Base-by-base conservation (phyloP, 2,113 vertebrate genomes). In the Anthoscopus minutus region DNA sequence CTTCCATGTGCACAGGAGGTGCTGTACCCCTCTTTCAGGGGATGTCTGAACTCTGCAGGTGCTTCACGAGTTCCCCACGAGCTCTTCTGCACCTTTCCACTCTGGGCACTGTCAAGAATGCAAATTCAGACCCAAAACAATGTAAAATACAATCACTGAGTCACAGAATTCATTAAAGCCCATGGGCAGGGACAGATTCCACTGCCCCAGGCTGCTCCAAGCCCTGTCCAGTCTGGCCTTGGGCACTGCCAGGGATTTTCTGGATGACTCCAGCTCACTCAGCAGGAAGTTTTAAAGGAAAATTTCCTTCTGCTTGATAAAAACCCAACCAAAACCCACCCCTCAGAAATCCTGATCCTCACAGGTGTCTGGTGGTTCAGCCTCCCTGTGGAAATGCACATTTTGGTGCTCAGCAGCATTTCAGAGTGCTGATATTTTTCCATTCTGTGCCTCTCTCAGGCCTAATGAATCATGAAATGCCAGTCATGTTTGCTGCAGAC, bases 51-150 rank as follows among this genome's bases (percentile, higher is more conserved):
- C 42, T 21, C 1, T 51, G 31, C n/a, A 54, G 64, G 15, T 20
- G 11, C 57, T 57, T 16, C 5, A 0, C 0, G 0, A 1, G 20
- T 2, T 30, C 51, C 58, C 64, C 76, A 18, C 1, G 0, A 7
- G 28, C 65, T 58, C n/a, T 31, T n/a, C 38, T 78, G 62, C 71
- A 35, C 42, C n/a, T 77, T 37, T 65, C 23, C 11, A 9, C 30
- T 27, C 42, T 65, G 53, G 3, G 23, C 53, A 73, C 19, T 2
- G 69, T 44, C 54, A 86, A 3, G 8, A 78, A 66, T 13, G 50
- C 33, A 48, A 80, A 81, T 24, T 23, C 58, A 53, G 25, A 72
- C 14, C 31, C 38, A 12, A 58, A 53, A 65, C 28, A 33, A 57
- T 6, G 30, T 7, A 40, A 91, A 84, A 82, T 15, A 4, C 15